Evolutionary conservation across 2,888 invertebrate genomes (phyloP), one percentile per base, ranked within the genome.

Genomic region (Teinopalpus imperialis): DNA sequence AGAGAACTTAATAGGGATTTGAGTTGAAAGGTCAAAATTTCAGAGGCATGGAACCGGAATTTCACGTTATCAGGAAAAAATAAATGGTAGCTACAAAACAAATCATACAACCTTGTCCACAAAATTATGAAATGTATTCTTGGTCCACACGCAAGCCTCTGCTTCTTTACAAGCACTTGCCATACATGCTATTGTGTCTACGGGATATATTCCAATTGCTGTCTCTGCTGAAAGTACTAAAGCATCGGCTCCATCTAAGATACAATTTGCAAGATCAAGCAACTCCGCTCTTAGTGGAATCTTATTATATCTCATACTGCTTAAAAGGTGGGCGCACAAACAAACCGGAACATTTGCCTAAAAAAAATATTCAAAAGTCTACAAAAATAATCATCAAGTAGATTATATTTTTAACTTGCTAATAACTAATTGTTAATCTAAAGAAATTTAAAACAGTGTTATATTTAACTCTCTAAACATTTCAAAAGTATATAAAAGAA

Each of bases 201-300:
- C 74, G 0, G 94, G 94, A 57, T 90, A 91, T 7, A 78, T 63
- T 5, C 93, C 93, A 51, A 93, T 90, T 8, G 94, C 92, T 0
- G 93, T 92, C 65, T 94, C 94, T 32, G 94, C 93, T 1, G 91
- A 91, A 31, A 94, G 79, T 75, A 93, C 91, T 45, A 94, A 85
- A 56, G 90, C 91, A 64, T 94, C 94, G 32, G 91, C 92, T 9
- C 94, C 94, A 59, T 94, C 94, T 9, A 94, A 70, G 12, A 95
- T 91, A 37, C 94, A 93, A 66, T 94, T 94, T 26, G 93, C 92
- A 3, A 95, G 91, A 57, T 94, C 93, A 16, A 92, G 89, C 7
- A 92, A 81, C 69, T 94, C 94, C 1, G 94, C 90, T 62, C 93
- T 78, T 1, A 81, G 60, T 0, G 87, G 78, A 24, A 78, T 56